These are phyloP conservation scores for Hemicentrotus pulcherrimus DNA, from an alignment of 35 echinoderm and acorn worm species.

Conservation along the genomic window DNA sequence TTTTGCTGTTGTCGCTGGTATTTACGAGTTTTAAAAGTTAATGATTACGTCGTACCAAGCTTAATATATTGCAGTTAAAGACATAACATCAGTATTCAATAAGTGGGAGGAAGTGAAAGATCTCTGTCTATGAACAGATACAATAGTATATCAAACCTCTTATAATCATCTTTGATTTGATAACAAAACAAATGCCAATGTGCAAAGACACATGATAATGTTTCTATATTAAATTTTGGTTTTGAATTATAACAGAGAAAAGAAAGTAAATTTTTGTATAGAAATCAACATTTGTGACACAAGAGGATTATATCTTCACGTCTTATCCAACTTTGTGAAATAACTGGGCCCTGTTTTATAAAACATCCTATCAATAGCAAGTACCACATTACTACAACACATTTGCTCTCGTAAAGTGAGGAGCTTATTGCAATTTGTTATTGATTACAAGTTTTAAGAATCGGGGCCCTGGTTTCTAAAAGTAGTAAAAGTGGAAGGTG, in stretches of 20 bases:
- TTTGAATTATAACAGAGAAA: neutral
- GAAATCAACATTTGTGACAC: too few species aligned
- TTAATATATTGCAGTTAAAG: neutral
- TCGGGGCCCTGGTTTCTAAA: too few species aligned
- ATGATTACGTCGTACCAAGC: constrained; percentile 46
- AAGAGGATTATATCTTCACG: too few species aligned
- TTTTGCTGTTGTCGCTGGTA: constrained; percentile 63
- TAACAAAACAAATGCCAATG: neutral
- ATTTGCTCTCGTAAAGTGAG: too few species aligned
- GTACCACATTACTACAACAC: too few species aligned
- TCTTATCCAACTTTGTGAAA: too few species aligned
- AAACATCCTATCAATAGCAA: too few species aligned
- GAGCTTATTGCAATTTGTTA: too few species aligned
- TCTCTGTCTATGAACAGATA: neutral
- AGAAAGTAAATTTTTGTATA: too few species aligned
- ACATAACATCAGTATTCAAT: neutral
- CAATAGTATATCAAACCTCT: neutral
- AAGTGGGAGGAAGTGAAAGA: neutral
- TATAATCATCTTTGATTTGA: neutral
- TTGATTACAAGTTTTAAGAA: too few species aligned
- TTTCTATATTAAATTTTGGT: neutral
- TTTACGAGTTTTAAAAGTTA: constrained; percentile 50
- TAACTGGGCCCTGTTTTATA: too few species aligned
- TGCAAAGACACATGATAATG: neutral
- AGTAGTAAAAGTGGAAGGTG: too few species aligned